phyloP scores from a whole-genome alignment of 2,113 vertebrate species.

The Acrocephalus kingi region DNA sequence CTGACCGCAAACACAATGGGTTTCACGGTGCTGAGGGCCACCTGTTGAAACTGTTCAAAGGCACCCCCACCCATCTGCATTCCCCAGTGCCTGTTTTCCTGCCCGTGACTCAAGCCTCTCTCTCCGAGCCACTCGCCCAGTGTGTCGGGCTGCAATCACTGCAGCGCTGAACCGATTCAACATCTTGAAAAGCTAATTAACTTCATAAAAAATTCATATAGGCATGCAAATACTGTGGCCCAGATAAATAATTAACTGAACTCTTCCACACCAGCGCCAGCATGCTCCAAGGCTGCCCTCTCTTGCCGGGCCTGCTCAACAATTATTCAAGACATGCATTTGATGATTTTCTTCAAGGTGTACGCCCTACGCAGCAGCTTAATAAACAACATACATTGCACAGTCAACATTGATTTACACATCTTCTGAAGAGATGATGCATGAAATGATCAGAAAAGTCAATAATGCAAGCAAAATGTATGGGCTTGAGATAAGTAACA shows the following conservation, averaged over 20 bases:
- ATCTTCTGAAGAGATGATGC: constrained; percentile 81
- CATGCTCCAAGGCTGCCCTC: constrained; percentile 71
- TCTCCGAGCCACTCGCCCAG: constrained; percentile 22
- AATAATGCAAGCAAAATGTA: constrained; percentile 80
- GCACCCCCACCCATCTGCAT: constrained; percentile 1
- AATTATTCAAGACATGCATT: constrained; percentile 69
- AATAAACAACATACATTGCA: constrained; percentile 78
- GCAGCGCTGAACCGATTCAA: constrained; percentile 72
- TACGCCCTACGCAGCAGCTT: constrained; percentile 67
- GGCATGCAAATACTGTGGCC: constrained; percentile 78
- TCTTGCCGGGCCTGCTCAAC: constrained; percentile 75
- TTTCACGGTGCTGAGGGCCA: constrained; percentile 26
- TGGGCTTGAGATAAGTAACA: constrained; percentile 78
- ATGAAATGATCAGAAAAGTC: constrained; percentile 81
- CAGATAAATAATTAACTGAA: constrained; percentile 81
- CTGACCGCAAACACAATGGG: constrained; percentile 51
- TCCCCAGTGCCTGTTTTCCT: constrained; percentile 35
- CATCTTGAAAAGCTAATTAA: constrained; percentile 83
- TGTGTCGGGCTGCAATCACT: constrained; percentile 69
- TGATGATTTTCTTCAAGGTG: constrained; percentile 74
- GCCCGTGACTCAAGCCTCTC: constrained; percentile 25
- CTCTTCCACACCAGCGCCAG: constrained; percentile 60
- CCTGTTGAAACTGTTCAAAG: constrained; percentile 40
- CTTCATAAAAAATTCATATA: constrained; percentile 80
- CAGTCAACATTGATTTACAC: constrained; percentile 81